phyloP scores from a whole-genome alignment of 2,797 vertebrate species.

The Helicolenus hilgendorfi region DNA sequence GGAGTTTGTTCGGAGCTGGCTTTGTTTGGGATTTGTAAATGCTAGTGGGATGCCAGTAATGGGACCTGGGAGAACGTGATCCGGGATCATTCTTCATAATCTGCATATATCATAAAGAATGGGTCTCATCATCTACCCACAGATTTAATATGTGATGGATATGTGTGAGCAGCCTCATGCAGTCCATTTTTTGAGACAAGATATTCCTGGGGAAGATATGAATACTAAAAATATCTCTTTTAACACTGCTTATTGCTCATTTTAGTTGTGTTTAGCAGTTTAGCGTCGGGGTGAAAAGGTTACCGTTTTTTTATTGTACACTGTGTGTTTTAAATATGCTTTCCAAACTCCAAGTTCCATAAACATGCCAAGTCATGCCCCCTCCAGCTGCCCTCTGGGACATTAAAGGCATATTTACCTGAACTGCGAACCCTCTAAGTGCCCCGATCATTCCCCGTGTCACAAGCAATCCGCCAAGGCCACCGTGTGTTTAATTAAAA shows the following conservation, averaged over 20 bases:
- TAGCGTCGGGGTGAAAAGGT: slow-evolving; percentile 46
- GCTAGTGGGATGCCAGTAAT: slow-evolving; percentile 73
- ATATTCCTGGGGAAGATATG: slow-evolving; percentile 4
- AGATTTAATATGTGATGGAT: slow-evolving; percentile 65
- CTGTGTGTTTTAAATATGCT: slow-evolving; percentile 66
- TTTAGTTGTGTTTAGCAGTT: slow-evolving; percentile 14
- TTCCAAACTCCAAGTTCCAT: slow-evolving; percentile 53
- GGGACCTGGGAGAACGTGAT: slow-evolving; percentile 58
- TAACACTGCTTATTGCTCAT: slow-evolving; percentile 14
- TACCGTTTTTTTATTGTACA: slow-evolving; percentile 38
- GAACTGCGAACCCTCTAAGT: slow-evolving; percentile 82
- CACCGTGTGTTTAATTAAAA: slow-evolving; percentile 89
- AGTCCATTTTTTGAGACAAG: slow-evolving; percentile 8
- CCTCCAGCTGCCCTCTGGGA: slow-evolving; percentile 68
- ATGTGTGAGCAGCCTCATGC: slow-evolving; percentile 41
- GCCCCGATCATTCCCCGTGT: slow-evolving; percentile 87
- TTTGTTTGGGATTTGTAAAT: slow-evolving; percentile 82
- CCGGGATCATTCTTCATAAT: slow-evolving; percentile 68
- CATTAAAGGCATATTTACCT: slow-evolving; percentile 82
- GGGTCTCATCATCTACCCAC: slow-evolving; percentile 57
- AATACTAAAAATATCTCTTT: slow-evolving; percentile 3
- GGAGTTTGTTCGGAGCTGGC: slow-evolving; percentile 44
- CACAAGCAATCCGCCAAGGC: slow-evolving; percentile 87
- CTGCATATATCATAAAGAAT: slow-evolving; percentile 68
- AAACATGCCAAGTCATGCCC: slow-evolving; percentile 81